Evolutionary conservation across 2,888 invertebrate genomes (phyloP), one percentile per base, ranked within the genome.

Genomic region (Dastarcus helophoroides): DNA sequence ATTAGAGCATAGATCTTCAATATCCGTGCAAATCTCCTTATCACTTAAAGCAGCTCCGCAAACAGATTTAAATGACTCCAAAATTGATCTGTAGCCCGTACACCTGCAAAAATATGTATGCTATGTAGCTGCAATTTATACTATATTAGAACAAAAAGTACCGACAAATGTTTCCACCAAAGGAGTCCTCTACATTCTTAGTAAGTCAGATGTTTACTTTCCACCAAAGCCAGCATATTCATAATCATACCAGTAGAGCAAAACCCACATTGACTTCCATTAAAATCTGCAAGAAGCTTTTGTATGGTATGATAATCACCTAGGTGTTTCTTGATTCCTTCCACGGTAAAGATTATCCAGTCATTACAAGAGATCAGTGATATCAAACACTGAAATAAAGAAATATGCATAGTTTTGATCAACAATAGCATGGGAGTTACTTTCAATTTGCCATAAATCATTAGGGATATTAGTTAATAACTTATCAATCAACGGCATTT

Each of bases 181-280:
- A 75, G 0, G 73, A 68, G 43, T 77, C 70, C 50, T 81, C 81
- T 7, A 79, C 67, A 42, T 77, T 69, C 40, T 67, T 69, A 68
- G 26, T 69, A 40, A 1, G 75, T 75, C 25, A 61, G 27, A 9
- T 32, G 31, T 7, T 35, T 34, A 4, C 40, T 31, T 19, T 57
- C 44, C 40, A 63, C 47, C 9, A 67, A 44, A 22, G 67, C 71
- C 54, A 72, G 72, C 76, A 79, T 78, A 46, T 71, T 73, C 79
- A 80, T 79, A 17, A 83, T 69, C 73, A 79, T 80, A 4, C 79
- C 82, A 1, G 81, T 73, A 12, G 74, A 72, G 49, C 82, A 82
- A 50, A 66, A 74, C 1, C 78, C 78, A 45, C 76, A 76, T 46
- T 75, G 75, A 0, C 67, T 62, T 1, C 73, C 75, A 44, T 70